Evolutionary conservation across 1,140 invertebrate genomes (phyloP).

Genomic region (Triops cancriformis): DNA sequence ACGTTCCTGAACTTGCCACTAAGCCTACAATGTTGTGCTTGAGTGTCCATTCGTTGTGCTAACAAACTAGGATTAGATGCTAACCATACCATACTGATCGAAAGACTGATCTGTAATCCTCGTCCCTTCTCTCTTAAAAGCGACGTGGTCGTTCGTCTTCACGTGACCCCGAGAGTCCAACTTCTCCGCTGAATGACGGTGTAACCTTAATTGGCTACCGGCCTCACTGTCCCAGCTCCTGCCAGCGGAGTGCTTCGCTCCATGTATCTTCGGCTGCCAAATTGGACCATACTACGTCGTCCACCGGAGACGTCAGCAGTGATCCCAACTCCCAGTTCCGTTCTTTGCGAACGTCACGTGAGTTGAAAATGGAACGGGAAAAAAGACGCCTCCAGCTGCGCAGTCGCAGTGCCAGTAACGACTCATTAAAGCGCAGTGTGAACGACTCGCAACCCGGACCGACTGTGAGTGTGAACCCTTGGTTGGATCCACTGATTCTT

Average conservation of each 20-base stretch:
- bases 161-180: neutral
- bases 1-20: too few relatives aligned
- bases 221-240: neutral
- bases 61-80: too few relatives aligned
- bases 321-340: neutral
- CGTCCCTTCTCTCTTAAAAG: neutral
- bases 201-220: slow-evolving; percentile 1
- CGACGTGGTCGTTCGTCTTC: neutral
- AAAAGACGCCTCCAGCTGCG: slow-evolving; percentile 28
- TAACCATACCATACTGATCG: neutral
- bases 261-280: neutral
- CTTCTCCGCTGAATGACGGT: neutral
- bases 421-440: slow-evolving; percentile 24
- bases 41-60: too few relatives aligned
- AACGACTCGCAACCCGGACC: slow-evolving; percentile 24
- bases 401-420: slow-evolving; percentile 28
- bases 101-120: neutral
- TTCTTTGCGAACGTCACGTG: slow-evolving; percentile 31
- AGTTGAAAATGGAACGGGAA: slow-evolving; percentile 33
- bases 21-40: too few relatives aligned
- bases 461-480: slow-evolving; percentile 29
- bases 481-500: slow-evolving; percentile 31
- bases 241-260: neutral
- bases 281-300: neutral
- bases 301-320: neutral